Base-by-base conservation (phyloP, 1,140 invertebrate genomes). In the Drosophila persimilis region DNA sequence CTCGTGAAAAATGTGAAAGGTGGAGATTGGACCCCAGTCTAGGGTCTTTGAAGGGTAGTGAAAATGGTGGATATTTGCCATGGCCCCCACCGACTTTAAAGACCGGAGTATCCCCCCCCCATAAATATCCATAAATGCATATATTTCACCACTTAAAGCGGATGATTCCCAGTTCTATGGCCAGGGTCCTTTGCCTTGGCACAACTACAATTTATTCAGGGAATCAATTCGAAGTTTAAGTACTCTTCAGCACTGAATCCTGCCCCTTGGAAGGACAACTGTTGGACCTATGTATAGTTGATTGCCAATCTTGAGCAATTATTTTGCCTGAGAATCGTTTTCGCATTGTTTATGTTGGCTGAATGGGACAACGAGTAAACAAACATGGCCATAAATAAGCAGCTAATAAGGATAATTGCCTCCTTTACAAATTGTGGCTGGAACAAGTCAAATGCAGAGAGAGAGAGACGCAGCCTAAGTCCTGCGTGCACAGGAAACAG, bases 351-450 rank as follows among this genome's bases (percentile, higher is more conserved):
- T 74, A 66, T 73, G 69, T 60, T 39, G 35, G 35, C 52, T 75
- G 70, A 71, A 74, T 81, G 65, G 59, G 56, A 54, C 69, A 77
- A 86, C 67, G 65, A 86, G 69, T 74, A 86, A 76, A 72, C 79
- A 84, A 88, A 86, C 71, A 88, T 83, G 76, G 67, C 75, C 67
- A 88, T 88, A 88, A 88, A 88, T 89, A 88, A 89, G 84, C 83
- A 59, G 78, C 71, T 88, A 88, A 88, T 89, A 89, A 89, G 83
- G 75, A 88, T 89, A 88, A 88, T 88, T 88, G 83, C 81, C 73
- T 81, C 77, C 81, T 88, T 85, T 86, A 77, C 81, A 88, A 88
- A 86, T 86, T 88, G 83, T 85, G 73, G 60, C 72, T 46, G 41
- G 39, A 22, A 51, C 39, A 41, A 39, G 29, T 17, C 39, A 52